Evolutionary conservation across 2,888 invertebrate species (phyloP), one percentile per base, ranked within the genome.

Genomic region (Polydrusus tereticollis): DNA sequence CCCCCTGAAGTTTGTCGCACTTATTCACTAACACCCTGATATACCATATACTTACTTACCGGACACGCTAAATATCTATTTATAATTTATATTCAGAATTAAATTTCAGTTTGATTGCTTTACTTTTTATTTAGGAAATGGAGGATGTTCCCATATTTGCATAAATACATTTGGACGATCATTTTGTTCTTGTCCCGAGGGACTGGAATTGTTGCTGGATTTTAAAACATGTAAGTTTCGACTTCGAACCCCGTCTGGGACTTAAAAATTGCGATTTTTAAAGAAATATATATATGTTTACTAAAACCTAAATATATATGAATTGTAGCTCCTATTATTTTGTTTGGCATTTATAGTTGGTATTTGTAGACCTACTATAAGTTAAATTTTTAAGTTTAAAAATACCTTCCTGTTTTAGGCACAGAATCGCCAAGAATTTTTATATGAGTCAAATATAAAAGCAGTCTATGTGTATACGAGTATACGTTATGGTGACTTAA

Each of bases 121-220:
- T 29, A n/a, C n/a, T 6, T 52, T 21, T 64, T 50, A 36, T 57
- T 23, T 36, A 72, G 77, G 75, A 52, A 88, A 88, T 73, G 87
- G 86, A 0, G 90, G 89, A 36, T 91, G 91, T 81, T 87, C 88
- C 14, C 90, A 90, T 73, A 83, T 84, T 57, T 91, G 91, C 80
- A 85, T 88, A 76, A 90, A 90, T 81, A 88, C 89, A 0, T 86
- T 84, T 63, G 85, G 82, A 33, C 74, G 78, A 33, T 80, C 82
- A 12, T 85, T 83, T 72, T 86, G 86, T 74, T 75, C 81, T 10
- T 86, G 86, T 71, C 85, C 86, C 0, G 77, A 77, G 36, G 85
- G 85, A 7, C 80, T 84, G 81, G 79, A 81, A 36, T 74, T 86
- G 26, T 81, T 80, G 8, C 72, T 76, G 3, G 84, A 85, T 77